Percentiles rank a stretch among this genome's conserved stretches.
Conservation (phyloP, 2,113 vertebrate species). For the Plestiodon gilberti region DNA sequence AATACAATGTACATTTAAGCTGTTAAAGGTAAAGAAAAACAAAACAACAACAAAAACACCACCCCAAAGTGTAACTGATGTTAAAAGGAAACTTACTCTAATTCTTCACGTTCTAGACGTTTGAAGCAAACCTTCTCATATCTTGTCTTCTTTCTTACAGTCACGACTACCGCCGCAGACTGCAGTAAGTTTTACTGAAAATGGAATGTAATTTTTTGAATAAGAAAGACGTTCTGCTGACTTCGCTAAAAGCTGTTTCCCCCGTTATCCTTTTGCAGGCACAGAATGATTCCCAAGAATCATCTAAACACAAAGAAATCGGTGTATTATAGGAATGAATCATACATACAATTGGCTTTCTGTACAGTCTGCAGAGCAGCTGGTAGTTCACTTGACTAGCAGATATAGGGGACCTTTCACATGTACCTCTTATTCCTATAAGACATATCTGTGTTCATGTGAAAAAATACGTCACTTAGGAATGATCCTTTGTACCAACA, state of each 20-base stretch:
- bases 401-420: not conserved
- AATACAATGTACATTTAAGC: not conserved
- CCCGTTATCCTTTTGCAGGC: not conserved
- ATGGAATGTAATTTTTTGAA: not conserved
- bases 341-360: not conserved
- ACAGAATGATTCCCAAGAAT: not conserved
- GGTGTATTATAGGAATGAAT: not conserved
- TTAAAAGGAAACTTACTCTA: not conserved
- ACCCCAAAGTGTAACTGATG: not conserved
- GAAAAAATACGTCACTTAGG: not conserved
- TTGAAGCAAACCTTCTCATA: not conserved
- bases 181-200: slow-evolving; percentile 18
- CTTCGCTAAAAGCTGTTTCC: not conserved
- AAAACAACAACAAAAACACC: no score
- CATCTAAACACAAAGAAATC: not conserved
- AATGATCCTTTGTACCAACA: not conserved
- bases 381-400: not conserved
- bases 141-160: slow-evolving; percentile 3
- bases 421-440: not conserved
- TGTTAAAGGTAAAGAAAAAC: not conserved
- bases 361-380: not conserved
- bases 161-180: fast-evolving
- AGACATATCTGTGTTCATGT: not conserved
- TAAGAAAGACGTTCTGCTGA: not conserved
- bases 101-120: not conserved